These are phyloP conservation scores for Etheostoma spectabile DNA, from an alignment of 2,113 vertebrate genomes.

Conservation along the genomic window DNA sequence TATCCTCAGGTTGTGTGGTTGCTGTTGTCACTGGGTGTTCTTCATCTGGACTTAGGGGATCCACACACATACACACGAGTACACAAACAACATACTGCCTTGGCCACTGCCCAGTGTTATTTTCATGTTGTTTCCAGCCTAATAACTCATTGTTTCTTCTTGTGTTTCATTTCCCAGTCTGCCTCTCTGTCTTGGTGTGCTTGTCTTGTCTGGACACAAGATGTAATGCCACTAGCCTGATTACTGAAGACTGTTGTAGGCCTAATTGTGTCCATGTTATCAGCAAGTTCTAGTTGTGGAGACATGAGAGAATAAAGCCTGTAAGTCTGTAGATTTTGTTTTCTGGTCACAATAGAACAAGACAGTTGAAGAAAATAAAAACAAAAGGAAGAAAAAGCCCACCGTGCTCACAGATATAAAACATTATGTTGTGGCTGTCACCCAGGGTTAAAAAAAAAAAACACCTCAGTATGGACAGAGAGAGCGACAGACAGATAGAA, in stretches of 20 bases:
- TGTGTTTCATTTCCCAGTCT: slow-evolving; percentile 26
- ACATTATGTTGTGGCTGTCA: slow-evolving; percentile 50
- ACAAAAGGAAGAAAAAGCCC: slow-evolving; percentile 27
- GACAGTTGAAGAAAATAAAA: slow-evolving; percentile 46
- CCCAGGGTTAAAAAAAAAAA: slow-evolving; percentile 60
- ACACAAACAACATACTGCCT: slow-evolving; percentile 39
- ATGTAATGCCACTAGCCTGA: slow-evolving; percentile 47
- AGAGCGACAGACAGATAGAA: slow-evolving; percentile 51
- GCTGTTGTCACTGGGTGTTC: slow-evolving; percentile 26
- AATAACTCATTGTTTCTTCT: slow-evolving; percentile 49
- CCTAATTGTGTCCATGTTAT: slow-evolving; percentile 69
- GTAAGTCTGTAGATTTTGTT: slow-evolving; percentile 45
- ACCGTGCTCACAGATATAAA: slow-evolving; percentile 39
- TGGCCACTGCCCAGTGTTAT: slow-evolving; percentile 53
- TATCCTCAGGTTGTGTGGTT: slow-evolving; percentile 43
- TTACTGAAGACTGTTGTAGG: slow-evolving; percentile 48
- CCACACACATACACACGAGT: slow-evolving; percentile 18
- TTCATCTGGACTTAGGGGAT: slow-evolving; percentile 24
- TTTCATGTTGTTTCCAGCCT: slow-evolving; percentile 54
- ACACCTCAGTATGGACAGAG: slow-evolving; percentile 39
- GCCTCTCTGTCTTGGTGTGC: slow-evolving; percentile 12
- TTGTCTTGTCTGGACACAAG: slow-evolving; percentile 42
- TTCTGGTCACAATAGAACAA: slow-evolving; percentile 32
- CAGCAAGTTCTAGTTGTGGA: slow-evolving; percentile 52
- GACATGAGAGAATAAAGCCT: slow-evolving; percentile 39